Evolutionary conservation across 2,113 vertebrate genomes (phyloP).

Genomic region (Ictidomys tridecemlineatus): DNA sequence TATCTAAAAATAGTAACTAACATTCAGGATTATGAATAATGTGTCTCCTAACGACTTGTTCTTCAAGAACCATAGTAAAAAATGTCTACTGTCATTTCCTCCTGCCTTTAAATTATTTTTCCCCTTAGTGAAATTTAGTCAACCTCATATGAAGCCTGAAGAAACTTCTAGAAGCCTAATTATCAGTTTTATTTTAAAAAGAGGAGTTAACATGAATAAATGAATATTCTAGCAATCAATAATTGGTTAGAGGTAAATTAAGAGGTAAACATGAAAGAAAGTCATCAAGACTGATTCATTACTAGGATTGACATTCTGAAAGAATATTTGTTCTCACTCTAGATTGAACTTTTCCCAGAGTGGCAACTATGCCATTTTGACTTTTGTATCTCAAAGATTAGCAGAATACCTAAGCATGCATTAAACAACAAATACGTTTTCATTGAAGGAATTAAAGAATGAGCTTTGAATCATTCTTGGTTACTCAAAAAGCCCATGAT

Average conservation of each 20-base stretch:
- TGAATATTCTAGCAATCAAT: constrained; percentile 15
- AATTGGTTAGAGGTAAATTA: not conserved
- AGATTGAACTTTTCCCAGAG: not conserved
- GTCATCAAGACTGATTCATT: not conserved
- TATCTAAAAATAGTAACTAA: not conserved
- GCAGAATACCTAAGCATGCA: not conserved
- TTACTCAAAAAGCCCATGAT: not conserved
- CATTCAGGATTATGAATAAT: not conserved
- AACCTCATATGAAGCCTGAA: not conserved
- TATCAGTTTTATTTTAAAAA: not conserved
- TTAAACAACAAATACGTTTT: not conserved
- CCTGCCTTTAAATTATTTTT: not conserved
- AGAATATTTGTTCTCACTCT: not conserved
- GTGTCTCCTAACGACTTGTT: not conserved
- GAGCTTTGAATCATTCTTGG: not conserved
- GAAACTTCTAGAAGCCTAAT: not conserved
- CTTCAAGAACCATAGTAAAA: not conserved
- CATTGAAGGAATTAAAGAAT: not conserved
- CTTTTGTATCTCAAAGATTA: not conserved
- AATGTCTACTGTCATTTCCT: not conserved
- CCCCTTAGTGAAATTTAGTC: not conserved
- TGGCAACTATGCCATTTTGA: not conserved
- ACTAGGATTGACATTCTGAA: not conserved
- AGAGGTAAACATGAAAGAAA: constrained; percentile 17
- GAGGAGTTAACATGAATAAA: not conserved